Base-by-base conservation (phyloP, 2,113 vertebrate genomes). In the Oophaga pumilio region DNA sequence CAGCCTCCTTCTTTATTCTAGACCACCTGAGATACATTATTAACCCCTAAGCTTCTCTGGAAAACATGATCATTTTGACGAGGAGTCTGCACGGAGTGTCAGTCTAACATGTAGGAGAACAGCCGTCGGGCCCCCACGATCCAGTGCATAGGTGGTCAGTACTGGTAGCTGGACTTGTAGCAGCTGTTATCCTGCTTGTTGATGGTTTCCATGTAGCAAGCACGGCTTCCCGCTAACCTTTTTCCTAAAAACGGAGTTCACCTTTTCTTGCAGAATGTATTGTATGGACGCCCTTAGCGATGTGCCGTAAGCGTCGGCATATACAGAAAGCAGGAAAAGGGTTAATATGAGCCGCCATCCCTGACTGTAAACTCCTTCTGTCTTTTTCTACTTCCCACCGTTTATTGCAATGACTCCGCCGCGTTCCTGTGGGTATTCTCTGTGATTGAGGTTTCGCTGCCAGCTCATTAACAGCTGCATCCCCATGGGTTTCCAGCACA, bases 401-500 rank as follows among this genome's bases (percentile, higher is more conserved):
- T 87, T 74, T 83, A 83, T 82, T 76, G 68, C 73, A 76, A 83
- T 87, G 69, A 76, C 66, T 74, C 26, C 24, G 66, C 85, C 17
- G 85, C 18, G 86, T 50, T 87, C 86, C 79, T 82, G 68, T 87
- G 86, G 86, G 86, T n/a, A 64, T 87, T 82, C 68, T 73, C 57
- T 59, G 56, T 74, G 86, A 87, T 87, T 82, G 86, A 87, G 79
- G 69, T 82, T 82, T 87, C 43, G 59, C 68, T 66, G 79, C 86
- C 79, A 83, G 57, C 86, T 87, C 86, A 87, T 87, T 87, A 87
- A 50, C 79, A 83, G 86, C 79, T 53, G 79, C 80, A 64, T 83
- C 86, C 33, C 71, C 79, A 60, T 53, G 86, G 79, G 79, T 53
- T 49, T 76, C 57, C 73, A 20, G 60, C 15, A 69, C 22, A 20